Base-by-base conservation (phyloP, 1,140 invertebrate genomes). In the Chlorops oryzae region DNA sequence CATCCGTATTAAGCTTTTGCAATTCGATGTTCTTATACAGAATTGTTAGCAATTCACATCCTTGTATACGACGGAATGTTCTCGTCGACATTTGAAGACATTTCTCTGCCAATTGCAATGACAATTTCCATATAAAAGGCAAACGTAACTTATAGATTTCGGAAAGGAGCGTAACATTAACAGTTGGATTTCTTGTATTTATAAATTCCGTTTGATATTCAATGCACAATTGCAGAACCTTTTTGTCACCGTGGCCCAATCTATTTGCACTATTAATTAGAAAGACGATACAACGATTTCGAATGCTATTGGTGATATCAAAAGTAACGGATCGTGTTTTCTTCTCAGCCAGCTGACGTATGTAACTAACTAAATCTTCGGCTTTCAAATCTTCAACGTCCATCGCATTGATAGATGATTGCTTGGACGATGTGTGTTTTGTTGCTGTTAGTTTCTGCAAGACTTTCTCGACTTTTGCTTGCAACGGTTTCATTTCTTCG, bases 401-500 rank as follows among this genome's bases (percentile, higher is more conserved):
- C 2, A 79, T 75, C 5, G 68, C 74, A 28, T 78, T 74, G 2
- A 72, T 72, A n/a, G n/a, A 58, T 85, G 85, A n/a, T n/a, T n/a
- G n/a, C n/a, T n/a, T n/a, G n/a, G n/a, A n/a, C n/a, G n/a, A n/a
- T n/a, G n/a, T n/a, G 57, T 82, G 81, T 55, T 80, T 82, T 3
- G 84, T 60, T 41, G 66, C 68, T 13, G 81, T 73, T 7, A 87
- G 61, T 57, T 77, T 81, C 55, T 80, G 81, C 15, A 86, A 71
- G 50, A 79, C 81, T 49, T 77, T 71, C 54, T 80, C 74, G 5
- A 85, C 65, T 59, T 81, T 76, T 48, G 75, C 77, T 62, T 81
- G 77, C n/a, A 87, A 57, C 23, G 83, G 83, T 61, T 77, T 80
- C 50, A 85, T 81, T 63, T 85, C 80, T 32, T 72, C 74, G 57